Evolutionary conservation across 2,113 vertebrate genomes (phyloP).

Genomic region (Amblyopsis rosae): DNA sequence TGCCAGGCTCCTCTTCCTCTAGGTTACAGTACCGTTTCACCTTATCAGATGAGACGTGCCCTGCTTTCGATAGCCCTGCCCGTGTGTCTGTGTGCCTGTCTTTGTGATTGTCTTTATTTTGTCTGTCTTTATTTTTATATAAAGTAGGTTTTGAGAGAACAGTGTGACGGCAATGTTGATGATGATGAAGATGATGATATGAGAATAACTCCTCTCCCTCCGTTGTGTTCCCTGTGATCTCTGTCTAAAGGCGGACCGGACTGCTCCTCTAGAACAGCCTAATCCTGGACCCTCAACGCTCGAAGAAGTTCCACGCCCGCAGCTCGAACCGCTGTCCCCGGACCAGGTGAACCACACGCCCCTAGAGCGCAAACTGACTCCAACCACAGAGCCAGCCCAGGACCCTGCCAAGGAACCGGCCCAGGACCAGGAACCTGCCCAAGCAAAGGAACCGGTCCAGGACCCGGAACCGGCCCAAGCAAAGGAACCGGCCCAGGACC

Average conservation of each 20-base stretch:
- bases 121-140: neutral
- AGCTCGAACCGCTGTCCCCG: no score
- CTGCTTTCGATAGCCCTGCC: neutral
- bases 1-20: neutral
- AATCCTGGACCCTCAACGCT: constrained; percentile 38
- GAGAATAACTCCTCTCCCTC: constrained; percentile 4
- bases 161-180: neutral
- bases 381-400: constrained; percentile 1
- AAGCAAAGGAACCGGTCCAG: constrained; percentile 12
- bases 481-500: constrained; percentile 9
- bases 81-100: neutral
- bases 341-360: neutral
- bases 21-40: constrained; percentile 9
- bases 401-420: neutral
- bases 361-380: neutral
- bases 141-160: neutral
- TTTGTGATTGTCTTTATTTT: neutral
- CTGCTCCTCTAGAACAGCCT: constrained; percentile 42
- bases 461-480: constrained; percentile 9
- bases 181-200: no score
- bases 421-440: constrained; percentile 7
- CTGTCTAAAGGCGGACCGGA: constrained; percentile 59
- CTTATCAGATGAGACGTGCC: neutral
- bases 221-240: neutral
- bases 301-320: constrained; percentile 12